These are phyloP conservation scores for Syngnathus typhle DNA, from an alignment of 2,113 vertebrate genomes.

Conservation along the genomic window DNA sequence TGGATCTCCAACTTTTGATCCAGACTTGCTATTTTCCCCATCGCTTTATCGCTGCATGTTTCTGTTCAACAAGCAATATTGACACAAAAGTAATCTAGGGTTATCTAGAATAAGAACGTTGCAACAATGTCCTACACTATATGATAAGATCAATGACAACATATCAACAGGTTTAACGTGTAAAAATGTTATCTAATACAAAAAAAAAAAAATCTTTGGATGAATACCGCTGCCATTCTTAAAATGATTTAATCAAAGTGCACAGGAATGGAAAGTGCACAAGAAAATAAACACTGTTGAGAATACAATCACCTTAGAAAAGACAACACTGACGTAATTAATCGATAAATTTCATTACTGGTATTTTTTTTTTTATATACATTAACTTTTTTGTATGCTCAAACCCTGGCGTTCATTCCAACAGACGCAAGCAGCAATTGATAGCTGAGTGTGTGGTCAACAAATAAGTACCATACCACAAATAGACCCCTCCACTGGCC, in stretches of 20 bases:
- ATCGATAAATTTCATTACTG: no score
- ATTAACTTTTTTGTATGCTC: background rate
- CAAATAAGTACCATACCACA: no score
- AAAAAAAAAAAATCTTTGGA: background rate
- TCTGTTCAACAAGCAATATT: constrained; percentile 59
- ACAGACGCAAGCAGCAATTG: no score
- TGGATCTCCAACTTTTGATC: constrained; percentile 80
- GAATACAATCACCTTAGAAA: background rate
- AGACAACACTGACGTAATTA: background rate
- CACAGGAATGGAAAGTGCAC: background rate
- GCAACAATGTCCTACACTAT: background rate
- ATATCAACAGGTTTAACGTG: background rate
- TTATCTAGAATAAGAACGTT: background rate
- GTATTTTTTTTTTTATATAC: background rate
- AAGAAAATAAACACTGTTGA: background rate
- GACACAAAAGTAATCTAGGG: background rate
- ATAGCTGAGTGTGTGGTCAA: no score
- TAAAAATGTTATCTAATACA: background rate
- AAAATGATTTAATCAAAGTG: background rate
- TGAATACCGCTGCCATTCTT: background rate
- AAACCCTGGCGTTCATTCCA: background rate
- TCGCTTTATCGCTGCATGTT: constrained; percentile 77
- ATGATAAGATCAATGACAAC: background rate
- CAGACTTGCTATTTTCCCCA: constrained; percentile 74
- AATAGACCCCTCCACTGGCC: no score